Evolutionary conservation across 2,888 invertebrate genomes (phyloP), one percentile per base, ranked within the genome.

Genomic region (Temnothorax ravouxi): DNA sequence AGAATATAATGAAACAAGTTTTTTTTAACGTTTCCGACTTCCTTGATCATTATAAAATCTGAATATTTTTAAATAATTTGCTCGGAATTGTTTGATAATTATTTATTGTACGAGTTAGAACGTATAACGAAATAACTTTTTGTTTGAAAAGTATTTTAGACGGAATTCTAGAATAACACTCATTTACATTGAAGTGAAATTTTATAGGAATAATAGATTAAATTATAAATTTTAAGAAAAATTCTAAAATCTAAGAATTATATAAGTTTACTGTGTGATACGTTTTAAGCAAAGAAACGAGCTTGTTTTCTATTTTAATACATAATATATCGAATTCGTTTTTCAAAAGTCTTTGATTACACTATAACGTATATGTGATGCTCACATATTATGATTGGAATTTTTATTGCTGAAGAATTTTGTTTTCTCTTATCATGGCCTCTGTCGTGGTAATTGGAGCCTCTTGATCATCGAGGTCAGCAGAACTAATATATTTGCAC

Each of bases 391-490:
- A 50, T 11, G 29, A 34, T 44, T 9, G 44, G 13, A 44, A 74
- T 44, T 3, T 61, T 74, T 44, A n/a, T 47, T 34, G 29, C 3
- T n/a, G 18, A 47, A 18, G 21, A 61, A 44, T 74, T 1, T n/a
- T 29, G 21, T 18, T 76, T 52, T 15, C 34, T 47, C 3, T 44
- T 21, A 15, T 47, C 11, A 6, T 6, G 2, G 5, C 21, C 21
- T 56, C 15, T 38, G 9, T 47, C 47, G 8, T 44, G n/a, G 0
- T 59, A 59, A n/a, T 71, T 71, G 0, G 3, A 69, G 1, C 15
- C 9, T 79, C 79, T 71, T 34, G 59, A 79, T 47, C 44, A 47
- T 56, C 34, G 56, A 56, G 54, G 41, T 77, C 76, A 67, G n/a
- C 54, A 54, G 47, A 69, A 71, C 56, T 71, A 79, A 79, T 79